Evolutionary conservation across 2,113 vertebrate species (phyloP).

Genomic region (Oreochromis aureus): DNA sequence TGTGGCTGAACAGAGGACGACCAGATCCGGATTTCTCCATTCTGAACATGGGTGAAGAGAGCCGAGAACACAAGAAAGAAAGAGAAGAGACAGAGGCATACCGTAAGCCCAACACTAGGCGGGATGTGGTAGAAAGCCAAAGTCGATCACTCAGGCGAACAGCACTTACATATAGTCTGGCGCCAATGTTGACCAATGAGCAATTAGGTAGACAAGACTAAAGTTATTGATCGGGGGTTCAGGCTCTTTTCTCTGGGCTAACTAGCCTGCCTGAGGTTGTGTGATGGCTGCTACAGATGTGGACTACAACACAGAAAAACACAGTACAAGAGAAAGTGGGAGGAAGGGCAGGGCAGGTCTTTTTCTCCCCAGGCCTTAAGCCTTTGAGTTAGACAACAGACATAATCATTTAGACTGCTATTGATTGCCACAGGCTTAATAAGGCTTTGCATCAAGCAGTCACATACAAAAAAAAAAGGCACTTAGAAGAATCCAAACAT

Average conservation of each 20-base stretch:
- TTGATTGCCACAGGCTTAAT: conserved; percentile 57
- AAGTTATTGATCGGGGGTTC: conserved; percentile 74
- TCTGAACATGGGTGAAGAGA: conserved; percentile 45
- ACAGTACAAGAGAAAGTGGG: conserved; percentile 5
- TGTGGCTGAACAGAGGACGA: conserved; percentile 57
- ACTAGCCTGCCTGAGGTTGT: conserved; percentile 67
- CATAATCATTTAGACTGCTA: conserved; percentile 60
- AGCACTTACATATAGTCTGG: conserved; percentile 69
- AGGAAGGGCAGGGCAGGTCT: conserved; percentile 36
- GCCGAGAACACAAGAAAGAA: conserved; percentile 56
- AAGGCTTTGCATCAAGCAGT: conserved; percentile 34
- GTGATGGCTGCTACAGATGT: conserved; percentile 60
- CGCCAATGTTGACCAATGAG: conserved; percentile 79
- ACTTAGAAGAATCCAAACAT: conserved; percentile 27
- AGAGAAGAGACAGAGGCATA: conserved; percentile 47
- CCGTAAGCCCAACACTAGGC: conserved; percentile 39
- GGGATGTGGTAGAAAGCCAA: conserved; percentile 49
- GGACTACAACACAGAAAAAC: conserved; percentile 19
- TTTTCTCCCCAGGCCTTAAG: conserved; percentile 54
- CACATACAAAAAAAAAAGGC: conserved; percentile 6
- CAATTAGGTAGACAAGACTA: conserved; percentile 82
- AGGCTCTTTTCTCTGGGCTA: conserved; percentile 68
- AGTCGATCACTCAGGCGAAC: conserved; percentile 62
- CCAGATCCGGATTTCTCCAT: conserved; percentile 54
- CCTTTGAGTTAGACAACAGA: conserved; percentile 21